phyloP scores from a whole-genome alignment of 2,888 invertebrate genomes.

The Pristionchus exspectatus region DNA sequence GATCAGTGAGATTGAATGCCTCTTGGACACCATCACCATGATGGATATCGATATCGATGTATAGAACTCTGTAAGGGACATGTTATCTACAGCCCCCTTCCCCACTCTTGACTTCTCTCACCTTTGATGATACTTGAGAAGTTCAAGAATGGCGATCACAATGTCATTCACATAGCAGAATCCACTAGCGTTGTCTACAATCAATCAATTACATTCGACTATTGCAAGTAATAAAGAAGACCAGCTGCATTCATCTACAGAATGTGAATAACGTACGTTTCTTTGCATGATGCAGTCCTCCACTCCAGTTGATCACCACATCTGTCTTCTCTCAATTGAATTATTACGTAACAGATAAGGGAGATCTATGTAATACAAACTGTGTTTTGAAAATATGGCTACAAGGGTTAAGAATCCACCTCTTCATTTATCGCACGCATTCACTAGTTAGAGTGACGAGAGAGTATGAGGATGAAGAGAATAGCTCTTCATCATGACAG shows the following conservation, averaged over 20 bases:
- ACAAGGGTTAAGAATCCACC: neutral
- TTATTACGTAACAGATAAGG: neutral
- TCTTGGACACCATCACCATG: slow-evolving; percentile 84
- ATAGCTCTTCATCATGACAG: too few species aligned
- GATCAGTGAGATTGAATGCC: slow-evolving; percentile 77
- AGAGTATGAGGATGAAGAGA: too few species aligned
- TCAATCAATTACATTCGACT: neutral
- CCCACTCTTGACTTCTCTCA: slow-evolving; percentile 45
- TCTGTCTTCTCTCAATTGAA: slow-evolving; percentile 82
- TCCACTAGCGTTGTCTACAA: slow-evolving; percentile 87
- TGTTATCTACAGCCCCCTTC: neutral
- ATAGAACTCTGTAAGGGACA: slow-evolving; percentile 85
- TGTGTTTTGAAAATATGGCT: slow-evolving; percentile 84
- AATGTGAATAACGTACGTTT: slow-evolving; percentile 81
- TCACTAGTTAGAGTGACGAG: too few species aligned
- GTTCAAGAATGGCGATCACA: slow-evolving; percentile 95
- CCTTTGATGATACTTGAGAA: slow-evolving; percentile 84
- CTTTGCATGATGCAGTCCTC: slow-evolving; percentile 98
- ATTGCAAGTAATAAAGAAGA: slow-evolving; percentile 80
- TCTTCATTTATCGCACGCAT: too few species aligned
- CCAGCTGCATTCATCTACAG: neutral
- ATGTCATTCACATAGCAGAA: slow-evolving; percentile 99
- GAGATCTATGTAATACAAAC: slow-evolving; percentile 78
- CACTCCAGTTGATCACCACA: slow-evolving; percentile 99
- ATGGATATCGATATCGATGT: slow-evolving; percentile 99